phyloP scores from a whole-genome alignment of 2,797 vertebrate species.

The Vireo griseus region DNA sequence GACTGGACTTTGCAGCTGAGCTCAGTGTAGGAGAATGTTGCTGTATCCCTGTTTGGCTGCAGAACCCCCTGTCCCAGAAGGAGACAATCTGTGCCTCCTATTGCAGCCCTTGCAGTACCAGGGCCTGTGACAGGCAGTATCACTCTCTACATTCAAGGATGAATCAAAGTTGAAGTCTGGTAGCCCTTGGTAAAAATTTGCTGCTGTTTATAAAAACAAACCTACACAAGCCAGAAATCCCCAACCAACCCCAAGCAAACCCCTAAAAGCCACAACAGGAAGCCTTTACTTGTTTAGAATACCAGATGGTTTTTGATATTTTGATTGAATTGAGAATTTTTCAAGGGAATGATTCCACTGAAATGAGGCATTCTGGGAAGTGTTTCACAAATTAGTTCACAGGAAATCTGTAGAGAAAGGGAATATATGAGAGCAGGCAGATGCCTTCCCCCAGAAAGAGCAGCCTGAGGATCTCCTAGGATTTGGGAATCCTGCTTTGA shows the following conservation, averaged over 20 bases:
- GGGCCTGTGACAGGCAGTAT: background rate
- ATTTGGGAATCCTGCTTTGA: background rate
- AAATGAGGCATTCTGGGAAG: background rate
- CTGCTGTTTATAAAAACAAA: background rate
- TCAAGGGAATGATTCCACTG: background rate
- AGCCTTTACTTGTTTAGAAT: background rate
- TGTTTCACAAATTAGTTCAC: background rate
- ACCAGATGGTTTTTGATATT: background rate
- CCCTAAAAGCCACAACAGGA: background rate
- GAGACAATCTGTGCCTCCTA: background rate
- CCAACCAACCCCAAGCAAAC: background rate
- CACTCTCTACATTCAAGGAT: background rate
- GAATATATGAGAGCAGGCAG: background rate
- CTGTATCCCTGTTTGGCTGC: fast-evolving
- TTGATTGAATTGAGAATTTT: background rate
- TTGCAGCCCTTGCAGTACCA: background rate
- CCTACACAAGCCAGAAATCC: background rate
- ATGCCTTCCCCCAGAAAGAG: background rate
- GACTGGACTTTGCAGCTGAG: background rate
- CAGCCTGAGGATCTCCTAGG: background rate
- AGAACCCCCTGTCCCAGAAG: background rate
- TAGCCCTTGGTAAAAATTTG: background rate
- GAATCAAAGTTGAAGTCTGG: background rate
- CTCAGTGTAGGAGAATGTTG: fast-evolving
- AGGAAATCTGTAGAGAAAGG: background rate